These are phyloP conservation scores for Cydia fagiglandana DNA, from an alignment of 1,140 invertebrate species.

Conservation along the genomic window DNA sequence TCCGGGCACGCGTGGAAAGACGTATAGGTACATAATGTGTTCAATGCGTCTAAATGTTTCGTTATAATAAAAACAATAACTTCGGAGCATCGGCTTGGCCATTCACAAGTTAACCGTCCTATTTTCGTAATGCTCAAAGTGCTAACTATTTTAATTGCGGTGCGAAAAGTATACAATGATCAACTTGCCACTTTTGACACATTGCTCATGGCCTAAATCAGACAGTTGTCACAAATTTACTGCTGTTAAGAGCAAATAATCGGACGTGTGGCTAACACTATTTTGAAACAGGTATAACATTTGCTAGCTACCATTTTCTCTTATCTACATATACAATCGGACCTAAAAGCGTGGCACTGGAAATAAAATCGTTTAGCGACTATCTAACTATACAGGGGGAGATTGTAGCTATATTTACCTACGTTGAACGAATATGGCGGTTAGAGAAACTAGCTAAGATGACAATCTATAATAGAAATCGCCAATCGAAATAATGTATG, in stretches of 20 bases:
- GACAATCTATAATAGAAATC: too few relatives aligned
- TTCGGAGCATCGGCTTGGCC: not conserved
- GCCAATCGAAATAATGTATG: too few relatives aligned
- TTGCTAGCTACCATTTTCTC: slow-evolving; percentile 25
- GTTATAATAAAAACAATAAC: not conserved
- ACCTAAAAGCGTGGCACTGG: too few relatives aligned
- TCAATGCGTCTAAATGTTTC: not conserved
- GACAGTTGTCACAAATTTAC: slow-evolving; percentile 41
- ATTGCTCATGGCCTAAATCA: slow-evolving; percentile 42
- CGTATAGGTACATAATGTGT: not conserved
- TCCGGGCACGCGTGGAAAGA: not conserved
- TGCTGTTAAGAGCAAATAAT: slow-evolving; percentile 13
- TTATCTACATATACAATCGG: not conserved
- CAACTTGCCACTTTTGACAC: slow-evolving; percentile 63
- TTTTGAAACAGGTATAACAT: not conserved
- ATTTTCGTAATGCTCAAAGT: slow-evolving; percentile 51
- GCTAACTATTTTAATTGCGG: slow-evolving; percentile 64
- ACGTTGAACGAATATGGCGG: too few relatives aligned
- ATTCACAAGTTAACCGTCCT: slow-evolving; percentile 33
- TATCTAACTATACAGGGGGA: too few relatives aligned
- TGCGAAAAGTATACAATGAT: slow-evolving; percentile 59
- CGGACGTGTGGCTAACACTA: slow-evolving; percentile 20
- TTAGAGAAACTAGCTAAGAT: too few relatives aligned
- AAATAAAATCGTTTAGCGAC: too few relatives aligned
- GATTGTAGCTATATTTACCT: too few relatives aligned